These are phyloP conservation scores for Perithous albicinctus DNA, from an alignment of 2,888 invertebrate species.

Conservation along the genomic window DNA sequence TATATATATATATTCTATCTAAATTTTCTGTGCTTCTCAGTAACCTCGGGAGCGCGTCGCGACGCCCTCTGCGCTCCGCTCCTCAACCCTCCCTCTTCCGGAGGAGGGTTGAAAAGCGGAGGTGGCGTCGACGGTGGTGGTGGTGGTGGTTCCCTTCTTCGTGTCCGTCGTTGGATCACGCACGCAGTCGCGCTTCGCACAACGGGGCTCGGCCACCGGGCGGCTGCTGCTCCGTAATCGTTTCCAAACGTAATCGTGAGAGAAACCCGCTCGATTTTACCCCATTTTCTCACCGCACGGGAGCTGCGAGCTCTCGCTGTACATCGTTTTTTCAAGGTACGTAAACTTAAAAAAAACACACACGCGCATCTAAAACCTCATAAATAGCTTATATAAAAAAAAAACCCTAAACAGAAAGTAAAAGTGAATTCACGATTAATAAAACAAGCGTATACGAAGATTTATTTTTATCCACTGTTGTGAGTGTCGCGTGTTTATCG, in stretches of 20 bases:
- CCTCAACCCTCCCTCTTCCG: constrained; percentile 42
- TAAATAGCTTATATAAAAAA: neutral
- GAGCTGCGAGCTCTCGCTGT: neutral
- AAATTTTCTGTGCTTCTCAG: neutral
- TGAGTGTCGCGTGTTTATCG: neutral
- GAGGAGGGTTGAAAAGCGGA: constrained; percentile 43
- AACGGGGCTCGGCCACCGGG: constrained; percentile 66
- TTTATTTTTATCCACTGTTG: neutral
- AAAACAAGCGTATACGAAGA: neutral
- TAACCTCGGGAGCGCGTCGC: constrained; percentile 48
- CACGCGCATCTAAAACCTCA: no score
- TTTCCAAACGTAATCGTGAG: constrained; percentile 28
- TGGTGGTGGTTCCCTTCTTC: constrained; percentile 47
- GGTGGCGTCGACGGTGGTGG: constrained; percentile 35
- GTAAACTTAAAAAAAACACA: neutral
- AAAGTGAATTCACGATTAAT: neutral
- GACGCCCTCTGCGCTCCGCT: constrained; percentile 34
- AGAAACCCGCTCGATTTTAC: constrained; percentile 49
- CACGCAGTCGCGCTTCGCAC: constrained; percentile 67
- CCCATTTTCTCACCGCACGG: constrained; percentile 25
- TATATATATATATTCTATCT: no score
- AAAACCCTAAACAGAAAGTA: neutral
- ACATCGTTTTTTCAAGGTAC: constrained; percentile 13
- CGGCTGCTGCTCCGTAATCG: constrained; percentile 51
- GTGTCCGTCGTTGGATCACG: constrained; percentile 51